Evolutionary conservation across 2,113 vertebrate genomes (phyloP), one percentile per base, ranked within the genome.

Genomic region (Calyptommatus sinebrachiatus): DNA sequence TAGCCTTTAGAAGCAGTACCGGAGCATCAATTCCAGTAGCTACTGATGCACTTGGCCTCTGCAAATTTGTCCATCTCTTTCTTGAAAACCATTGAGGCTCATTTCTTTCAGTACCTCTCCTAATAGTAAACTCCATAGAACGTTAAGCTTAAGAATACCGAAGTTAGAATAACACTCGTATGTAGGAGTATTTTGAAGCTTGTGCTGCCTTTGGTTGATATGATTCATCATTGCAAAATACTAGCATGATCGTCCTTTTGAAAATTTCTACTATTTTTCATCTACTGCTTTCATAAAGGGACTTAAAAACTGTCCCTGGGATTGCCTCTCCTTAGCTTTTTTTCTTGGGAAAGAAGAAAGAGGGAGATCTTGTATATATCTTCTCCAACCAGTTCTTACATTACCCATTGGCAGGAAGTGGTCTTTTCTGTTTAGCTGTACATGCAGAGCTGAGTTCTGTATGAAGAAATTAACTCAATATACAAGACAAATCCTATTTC

Each of bases 301-400:
- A 28, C 73, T 26, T 45, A 28, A 65, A 57, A 45, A 12, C 22
- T 21, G 77, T n/a, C 63, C 63, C 80, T 57, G 82, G 66, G 85
- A 20, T 24, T 71, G 21, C 21, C 45, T 60, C 77, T 80, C 48
- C 0, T 48, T 57, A 74, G 81, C 53, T 67, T 85, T 77, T 57
- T 57, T 57, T 57, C 18, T 20, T 18, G 4, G 14, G 1, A 5
- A 12, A 18, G 18, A 57, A 57, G 16, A 2, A 18, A 14, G 53
- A 18, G 53, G 87, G 83, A 92, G 85, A 16, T 71, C 50, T 26
- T 80, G 82, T 81, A 41, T 57, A 53, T 71, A 79, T 87, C 50
- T 85, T 76, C 21, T 70, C 80, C 76, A 83, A n/a, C 76, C 73
- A 6, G 46, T 74, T 45, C 63, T 86, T 87, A 76, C 0, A n/a